These are phyloP conservation scores for Cisticola juncidis DNA, from an alignment of 2,113 vertebrate genomes.

Conservation along the genomic window DNA sequence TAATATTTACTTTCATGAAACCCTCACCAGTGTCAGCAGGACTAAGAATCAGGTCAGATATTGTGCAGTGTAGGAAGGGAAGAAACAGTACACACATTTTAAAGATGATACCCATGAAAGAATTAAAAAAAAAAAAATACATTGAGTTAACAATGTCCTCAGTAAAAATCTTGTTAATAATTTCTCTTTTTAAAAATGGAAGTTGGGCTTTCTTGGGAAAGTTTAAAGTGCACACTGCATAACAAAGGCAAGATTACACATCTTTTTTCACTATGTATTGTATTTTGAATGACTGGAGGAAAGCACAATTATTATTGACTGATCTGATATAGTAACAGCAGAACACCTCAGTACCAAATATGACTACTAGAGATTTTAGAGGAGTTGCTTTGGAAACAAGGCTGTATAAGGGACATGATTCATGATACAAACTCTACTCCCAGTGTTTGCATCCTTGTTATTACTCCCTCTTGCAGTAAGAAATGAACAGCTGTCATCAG, in stretches of 20 bases:
- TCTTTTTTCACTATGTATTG: background rate
- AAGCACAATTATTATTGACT: background rate
- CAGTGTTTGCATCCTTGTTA: background rate
- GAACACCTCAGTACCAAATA: background rate
- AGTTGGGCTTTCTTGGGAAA: background rate
- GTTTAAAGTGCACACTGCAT: rapidly evolving
- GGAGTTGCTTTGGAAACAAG: background rate
- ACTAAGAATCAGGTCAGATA: background rate
- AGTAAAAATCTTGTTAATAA: background rate
- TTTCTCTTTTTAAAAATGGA: background rate
- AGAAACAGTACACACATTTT: background rate
- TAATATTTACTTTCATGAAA: background rate
- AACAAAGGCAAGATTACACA: background rate
- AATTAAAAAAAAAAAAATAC: background rate
- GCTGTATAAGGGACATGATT: background rate
- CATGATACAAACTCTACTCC: background rate
- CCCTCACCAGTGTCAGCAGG: background rate
- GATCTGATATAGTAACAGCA: background rate
- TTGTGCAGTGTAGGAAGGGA: background rate
- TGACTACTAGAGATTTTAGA: background rate
- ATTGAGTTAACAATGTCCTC: background rate
- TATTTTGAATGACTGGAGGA: background rate
- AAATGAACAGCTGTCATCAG: background rate
- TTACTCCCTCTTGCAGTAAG: background rate
- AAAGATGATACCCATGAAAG: background rate